These are phyloP conservation scores for Temnothorax unifasciatus DNA, from an alignment of 2,888 invertebrate species.

Conservation along the genomic window DNA sequence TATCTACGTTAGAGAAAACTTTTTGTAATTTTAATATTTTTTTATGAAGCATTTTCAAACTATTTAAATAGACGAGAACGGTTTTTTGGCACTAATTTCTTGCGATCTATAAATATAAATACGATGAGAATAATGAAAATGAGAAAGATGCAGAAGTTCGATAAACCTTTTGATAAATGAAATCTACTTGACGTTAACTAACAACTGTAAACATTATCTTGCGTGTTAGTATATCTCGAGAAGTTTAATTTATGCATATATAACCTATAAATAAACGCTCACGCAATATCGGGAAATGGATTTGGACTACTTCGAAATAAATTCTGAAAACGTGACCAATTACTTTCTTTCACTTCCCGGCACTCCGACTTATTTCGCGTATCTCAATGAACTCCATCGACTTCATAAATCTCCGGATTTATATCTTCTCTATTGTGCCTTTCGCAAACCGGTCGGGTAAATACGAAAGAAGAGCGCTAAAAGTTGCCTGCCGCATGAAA, in stretches of 20 bases:
- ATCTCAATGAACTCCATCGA: conserved; percentile 48
- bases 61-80: neutral
- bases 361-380: conserved; percentile 38
- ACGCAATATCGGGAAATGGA: conserved; percentile 18
- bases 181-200: neutral
- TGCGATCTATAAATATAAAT: neutral
- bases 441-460: conserved; percentile 47
- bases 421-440: conserved; percentile 45
- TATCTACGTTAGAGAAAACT: neutral
- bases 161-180: neutral
- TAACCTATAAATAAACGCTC: conserved; percentile 13
- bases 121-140: neutral
- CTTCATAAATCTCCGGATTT: conserved; percentile 51
- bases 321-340: conserved; percentile 42
- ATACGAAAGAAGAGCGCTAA: conserved; percentile 52
- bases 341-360: conserved; percentile 31
- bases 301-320: conserved; percentile 16
- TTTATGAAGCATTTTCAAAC: neutral
- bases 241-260: neutral
- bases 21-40: conserved; percentile 12
- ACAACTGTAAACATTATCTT: neutral
- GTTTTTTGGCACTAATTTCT: neutral
- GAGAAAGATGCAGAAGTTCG: neutral
- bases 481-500: conserved; percentile 55
- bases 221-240: neutral